These are phyloP conservation scores for Apodemia zela DNA, from an alignment of 2,888 invertebrate genomes.

Conservation along the genomic window DNA sequence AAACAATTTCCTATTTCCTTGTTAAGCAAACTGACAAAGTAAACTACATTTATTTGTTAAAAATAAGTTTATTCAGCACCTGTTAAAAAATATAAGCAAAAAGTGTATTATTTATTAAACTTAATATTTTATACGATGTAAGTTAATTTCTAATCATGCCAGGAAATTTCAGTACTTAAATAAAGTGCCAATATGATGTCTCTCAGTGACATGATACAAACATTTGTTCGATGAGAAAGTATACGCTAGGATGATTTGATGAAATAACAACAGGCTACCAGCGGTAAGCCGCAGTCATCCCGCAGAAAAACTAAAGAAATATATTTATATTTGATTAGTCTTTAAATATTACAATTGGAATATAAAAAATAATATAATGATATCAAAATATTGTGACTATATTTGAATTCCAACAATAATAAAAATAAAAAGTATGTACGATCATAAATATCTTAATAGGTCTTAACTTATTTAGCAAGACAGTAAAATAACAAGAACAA, in stretches of 20 bases:
- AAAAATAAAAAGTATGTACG: no score
- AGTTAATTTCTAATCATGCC: slow-evolving; percentile 31
- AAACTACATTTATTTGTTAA: not conserved
- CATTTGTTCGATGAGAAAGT: not conserved
- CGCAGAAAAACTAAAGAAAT: not conserved
- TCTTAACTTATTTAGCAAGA: not conserved
- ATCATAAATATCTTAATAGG: no score
- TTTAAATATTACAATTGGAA: not conserved
- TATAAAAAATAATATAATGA: not conserved
- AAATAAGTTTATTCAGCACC: not conserved
- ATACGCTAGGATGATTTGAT: slow-evolving; percentile 2
- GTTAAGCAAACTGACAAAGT: not conserved
- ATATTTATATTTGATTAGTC: not conserved
- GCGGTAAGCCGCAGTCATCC: slow-evolving; percentile 33
- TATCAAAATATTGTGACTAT: not conserved
- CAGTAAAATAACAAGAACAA: not conserved
- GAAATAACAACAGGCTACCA: slow-evolving; percentile 22
- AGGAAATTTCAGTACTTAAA: slow-evolving; percentile 27
- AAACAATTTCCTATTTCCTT: not conserved
- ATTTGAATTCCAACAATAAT: not conserved
- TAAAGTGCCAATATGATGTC: slow-evolving; percentile 48
- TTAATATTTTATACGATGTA: not conserved
- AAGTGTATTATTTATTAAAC: not conserved
- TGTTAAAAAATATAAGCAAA: slow-evolving; percentile 11
- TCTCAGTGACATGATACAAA: slow-evolving; percentile 35